Base-by-base conservation (phyloP, 2,113 vertebrate genomes). In the Lagopus muta region DNA sequence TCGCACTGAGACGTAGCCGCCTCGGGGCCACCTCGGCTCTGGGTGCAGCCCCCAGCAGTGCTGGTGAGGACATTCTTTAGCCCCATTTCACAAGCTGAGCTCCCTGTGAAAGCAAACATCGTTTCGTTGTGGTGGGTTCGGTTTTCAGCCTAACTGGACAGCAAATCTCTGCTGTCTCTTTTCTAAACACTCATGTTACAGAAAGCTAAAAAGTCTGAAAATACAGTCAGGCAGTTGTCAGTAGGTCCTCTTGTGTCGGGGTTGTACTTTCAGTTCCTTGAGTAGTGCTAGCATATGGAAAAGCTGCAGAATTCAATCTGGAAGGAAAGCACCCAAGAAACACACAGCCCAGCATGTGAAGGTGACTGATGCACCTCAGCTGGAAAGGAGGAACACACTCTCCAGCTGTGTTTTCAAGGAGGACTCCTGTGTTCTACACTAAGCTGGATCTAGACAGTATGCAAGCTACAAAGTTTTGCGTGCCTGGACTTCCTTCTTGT, bases 241-340 rank as follows among this genome's bases (percentile, higher is more conserved):
- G 2, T 2, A 25, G 28, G 42, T 50, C 25, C 8, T 70, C 69
- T 69, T 48, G 30, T 15, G 14, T 18, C 10, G 66, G 3, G 27
- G 4, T 11, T 61, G 3, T 55, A 5, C 34, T 75, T 87, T 60
- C 62, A 67, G 4, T 16, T 40, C 40, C 10, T 28, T 32, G 8
- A 30, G 5, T 47, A 34, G n/a, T 74, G 19, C 25, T 64, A 36
- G 10, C 3, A 4, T n/a, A 24, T 4, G 8, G 16, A 67, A 42
- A 2, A 0, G 1, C 9, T 16, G 43, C 42, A 45, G 55, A 88
- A 42, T 50, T 62, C 62, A 10, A 0, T 38, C 15, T 40, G 47
- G 52, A 70, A 70, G 45, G 48, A 73, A 8, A 62, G 12, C 30
- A 45, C 5, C 16, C 20, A 78, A 38, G 55, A 28, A 5, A 57